A percentile compares a stretch with the other conserved stretches of the same genome.
phyloP scores from a whole-genome alignment of 53 echinoderm and acorn worm species.

The Apostichopus leukothele region DNA sequence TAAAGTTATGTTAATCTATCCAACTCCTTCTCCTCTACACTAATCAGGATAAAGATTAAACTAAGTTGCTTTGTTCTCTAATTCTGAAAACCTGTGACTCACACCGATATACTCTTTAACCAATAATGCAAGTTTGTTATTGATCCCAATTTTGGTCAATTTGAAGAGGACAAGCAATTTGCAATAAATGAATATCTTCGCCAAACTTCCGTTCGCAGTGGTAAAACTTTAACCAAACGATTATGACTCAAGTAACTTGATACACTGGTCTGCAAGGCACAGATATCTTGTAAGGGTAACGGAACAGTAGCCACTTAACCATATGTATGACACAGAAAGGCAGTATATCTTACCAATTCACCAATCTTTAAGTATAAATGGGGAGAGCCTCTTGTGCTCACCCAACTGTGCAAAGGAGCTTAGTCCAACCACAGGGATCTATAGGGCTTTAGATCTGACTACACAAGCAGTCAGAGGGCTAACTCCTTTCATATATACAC shows the following conservation, averaged over 20 bases:
- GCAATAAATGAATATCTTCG: neutral
- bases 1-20: too few species aligned
- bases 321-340: too few species aligned
- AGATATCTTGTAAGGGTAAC: neutral
- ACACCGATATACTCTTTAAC: neutral
- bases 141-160: neutral
- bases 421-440: neutral
- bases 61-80: too few species aligned
- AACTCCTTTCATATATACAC: neutral
- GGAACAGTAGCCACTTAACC: neutral
- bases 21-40: too few species aligned
- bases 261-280: neutral
- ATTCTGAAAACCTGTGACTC: neutral
- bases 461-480: neutral
- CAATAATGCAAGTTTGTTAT: neutral
- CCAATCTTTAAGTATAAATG: neutral
- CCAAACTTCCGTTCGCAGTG: neutral
- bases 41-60: too few species aligned
- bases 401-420: neutral
- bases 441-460: neutral
- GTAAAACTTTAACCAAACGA: neutral
- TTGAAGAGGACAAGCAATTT: neutral
- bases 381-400: neutral
- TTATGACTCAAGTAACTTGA: neutral
- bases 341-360: neutral